Conservation (phyloP, 2,888 invertebrate genomes). For the Pegoplata infirma region DNA sequence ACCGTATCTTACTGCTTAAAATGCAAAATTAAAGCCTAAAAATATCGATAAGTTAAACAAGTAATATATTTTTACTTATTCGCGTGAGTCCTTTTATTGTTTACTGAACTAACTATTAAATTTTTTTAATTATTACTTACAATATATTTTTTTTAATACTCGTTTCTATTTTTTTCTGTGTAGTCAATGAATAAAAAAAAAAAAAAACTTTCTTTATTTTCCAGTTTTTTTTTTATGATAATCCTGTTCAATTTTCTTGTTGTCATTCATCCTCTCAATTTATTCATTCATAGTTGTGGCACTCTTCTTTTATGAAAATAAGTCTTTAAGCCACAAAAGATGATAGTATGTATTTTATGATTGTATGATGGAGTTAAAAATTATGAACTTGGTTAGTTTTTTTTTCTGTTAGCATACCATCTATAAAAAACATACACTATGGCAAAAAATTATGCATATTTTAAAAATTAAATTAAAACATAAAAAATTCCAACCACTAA, state of each 20-base stretch:
- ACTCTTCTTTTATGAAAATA: neutral
- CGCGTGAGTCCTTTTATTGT: too few species aligned
- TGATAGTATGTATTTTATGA: conserved; percentile 18
- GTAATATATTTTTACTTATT: too few species aligned
- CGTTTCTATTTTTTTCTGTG: too few species aligned
- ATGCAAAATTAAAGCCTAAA: too few species aligned
- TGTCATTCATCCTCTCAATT: conserved; percentile 43
- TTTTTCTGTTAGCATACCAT: neutral
- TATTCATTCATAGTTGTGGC: conserved; percentile 28
- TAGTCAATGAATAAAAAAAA: neutral
- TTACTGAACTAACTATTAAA: too few species aligned
- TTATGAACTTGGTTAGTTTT: conserved; percentile 49
- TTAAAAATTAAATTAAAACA: too few species aligned
- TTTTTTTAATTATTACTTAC: too few species aligned
- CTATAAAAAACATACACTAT: neutral
- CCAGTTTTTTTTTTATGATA: conserved; percentile 2
- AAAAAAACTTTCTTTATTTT: neutral
- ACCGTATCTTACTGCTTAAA: too few species aligned
- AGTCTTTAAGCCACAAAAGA: neutral
- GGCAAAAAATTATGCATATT: neutral
- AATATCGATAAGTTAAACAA: too few species aligned
- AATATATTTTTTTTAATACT: too few species aligned
- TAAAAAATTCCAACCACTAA: too few species aligned
- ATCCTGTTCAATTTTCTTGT: conserved; percentile 30
- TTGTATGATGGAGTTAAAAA: conserved; percentile 24